Conservation (phyloP, 1,140 invertebrate species). For the Meteorus sp. region DNA sequence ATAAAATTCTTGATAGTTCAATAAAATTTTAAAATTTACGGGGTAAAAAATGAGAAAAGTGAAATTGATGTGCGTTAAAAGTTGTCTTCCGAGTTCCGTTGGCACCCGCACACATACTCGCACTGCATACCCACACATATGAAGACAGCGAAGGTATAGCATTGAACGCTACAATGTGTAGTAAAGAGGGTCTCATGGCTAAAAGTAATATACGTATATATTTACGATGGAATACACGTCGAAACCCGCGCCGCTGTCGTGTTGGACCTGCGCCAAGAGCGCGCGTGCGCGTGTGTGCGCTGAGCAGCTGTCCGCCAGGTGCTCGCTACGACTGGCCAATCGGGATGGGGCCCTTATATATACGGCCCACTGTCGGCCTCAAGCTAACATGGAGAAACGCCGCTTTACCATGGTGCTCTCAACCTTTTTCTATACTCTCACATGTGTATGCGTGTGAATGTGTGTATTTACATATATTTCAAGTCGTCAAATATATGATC, state of each 20-base stretch:
- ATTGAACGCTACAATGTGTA: not conserved
- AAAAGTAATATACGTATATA: slow-evolving; percentile 7
- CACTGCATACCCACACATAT: not conserved
- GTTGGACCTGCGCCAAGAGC: slow-evolving; percentile 18
- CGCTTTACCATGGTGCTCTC: too few relatives aligned
- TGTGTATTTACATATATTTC: not conserved
- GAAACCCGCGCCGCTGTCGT: not conserved
- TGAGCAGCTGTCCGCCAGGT: slow-evolving; percentile 27
- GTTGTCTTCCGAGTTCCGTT: not conserved
- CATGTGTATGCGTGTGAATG: not conserved
- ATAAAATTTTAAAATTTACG: not conserved
- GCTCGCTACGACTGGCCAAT: slow-evolving; percentile 23
- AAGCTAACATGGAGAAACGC: too few relatives aligned
- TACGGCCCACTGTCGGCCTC: too few relatives aligned
- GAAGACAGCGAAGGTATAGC: not conserved
- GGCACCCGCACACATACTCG: not conserved
- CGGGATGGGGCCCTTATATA: not conserved
- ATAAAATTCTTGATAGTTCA: too few relatives aligned
- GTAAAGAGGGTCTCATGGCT: too few relatives aligned
- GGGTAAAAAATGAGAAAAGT: not conserved
- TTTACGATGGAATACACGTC: not conserved
- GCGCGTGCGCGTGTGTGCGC: slow-evolving; percentile 23
- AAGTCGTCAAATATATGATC: not conserved
- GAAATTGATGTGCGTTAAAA: too few relatives aligned
- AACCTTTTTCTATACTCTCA: too few relatives aligned